Conservation (phyloP, 2,888 invertebrate genomes). For the Nemotelus nigrinus region DNA sequence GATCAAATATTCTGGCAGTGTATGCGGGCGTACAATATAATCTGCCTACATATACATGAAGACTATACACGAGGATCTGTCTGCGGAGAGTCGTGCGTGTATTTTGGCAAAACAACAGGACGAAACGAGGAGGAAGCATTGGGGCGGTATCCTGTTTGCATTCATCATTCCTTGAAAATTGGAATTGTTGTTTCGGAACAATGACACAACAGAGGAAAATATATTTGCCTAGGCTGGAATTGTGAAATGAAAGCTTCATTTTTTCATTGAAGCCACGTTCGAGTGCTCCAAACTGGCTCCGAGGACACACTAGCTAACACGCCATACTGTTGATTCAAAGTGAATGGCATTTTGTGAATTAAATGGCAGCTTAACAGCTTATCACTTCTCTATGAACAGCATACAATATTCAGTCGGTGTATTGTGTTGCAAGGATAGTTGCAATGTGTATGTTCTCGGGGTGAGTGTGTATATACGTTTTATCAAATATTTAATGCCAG, state of each 20-base stretch:
- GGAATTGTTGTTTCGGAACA: conserved; percentile 19
- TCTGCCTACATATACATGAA: not conserved
- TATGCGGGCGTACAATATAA: not conserved
- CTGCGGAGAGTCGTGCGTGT: too few relatives aligned
- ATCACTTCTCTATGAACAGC: not conserved
- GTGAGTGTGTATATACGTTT: not conserved
- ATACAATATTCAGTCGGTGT: not conserved
- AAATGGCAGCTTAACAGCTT: conserved; percentile 12
- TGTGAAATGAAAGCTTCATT: not conserved
- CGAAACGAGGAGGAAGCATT: too few relatives aligned
- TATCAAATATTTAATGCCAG: too few relatives aligned
- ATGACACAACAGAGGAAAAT: conserved; percentile 12
- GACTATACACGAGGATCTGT: not conserved
- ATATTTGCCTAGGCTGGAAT: not conserved
- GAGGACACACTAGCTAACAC: not conserved
- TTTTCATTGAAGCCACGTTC: not conserved
- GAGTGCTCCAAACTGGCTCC: not conserved
- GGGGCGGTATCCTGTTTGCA: not conserved
- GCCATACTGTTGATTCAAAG: not conserved
- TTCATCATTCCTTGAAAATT: conserved; percentile 8
- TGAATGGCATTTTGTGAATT: not conserved
- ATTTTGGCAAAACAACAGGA: too few relatives aligned
- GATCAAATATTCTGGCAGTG: not conserved
- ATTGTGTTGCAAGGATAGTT: not conserved
- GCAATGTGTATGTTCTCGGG: not conserved